Conservation (phyloP, 2,888 invertebrate genomes). For the Isoperla grammatica region DNA sequence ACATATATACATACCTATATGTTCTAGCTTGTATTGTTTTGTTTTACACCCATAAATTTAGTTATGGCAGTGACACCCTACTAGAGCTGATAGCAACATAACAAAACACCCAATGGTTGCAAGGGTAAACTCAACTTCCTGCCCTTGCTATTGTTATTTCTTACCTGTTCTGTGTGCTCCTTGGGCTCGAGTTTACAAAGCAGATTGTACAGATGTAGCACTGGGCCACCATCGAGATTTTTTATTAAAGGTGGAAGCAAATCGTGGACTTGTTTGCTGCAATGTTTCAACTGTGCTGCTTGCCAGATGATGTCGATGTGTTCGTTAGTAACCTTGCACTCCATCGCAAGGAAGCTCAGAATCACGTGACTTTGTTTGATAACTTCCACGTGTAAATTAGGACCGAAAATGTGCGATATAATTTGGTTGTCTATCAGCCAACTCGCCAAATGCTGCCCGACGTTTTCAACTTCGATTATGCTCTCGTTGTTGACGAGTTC, state of each 20-base stretch:
- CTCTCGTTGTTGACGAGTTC: constrained; percentile 62
- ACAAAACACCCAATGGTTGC: constrained; percentile 20
- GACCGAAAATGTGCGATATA: constrained; percentile 93
- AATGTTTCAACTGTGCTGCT: constrained; percentile 91
- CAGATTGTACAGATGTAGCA: constrained; percentile 79
- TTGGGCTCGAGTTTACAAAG: constrained; percentile 84
- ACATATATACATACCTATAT: too few relatives aligned
- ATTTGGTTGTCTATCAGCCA: constrained; percentile 89
- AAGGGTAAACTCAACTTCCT: too few relatives aligned
- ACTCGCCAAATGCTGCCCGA: constrained; percentile 76
- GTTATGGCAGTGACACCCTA: too few relatives aligned
- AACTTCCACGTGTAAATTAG: constrained; percentile 92
- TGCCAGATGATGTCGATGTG: constrained; percentile 93
- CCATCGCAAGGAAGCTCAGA: constrained; percentile 86
- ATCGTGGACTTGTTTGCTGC: constrained; percentile 82
- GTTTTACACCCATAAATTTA: too few relatives aligned
- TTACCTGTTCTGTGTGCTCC: constrained; percentile 85
- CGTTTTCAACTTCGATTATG: too few relatives aligned
- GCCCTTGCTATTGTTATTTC: constrained; percentile 13
- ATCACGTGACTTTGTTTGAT: constrained; percentile 94
- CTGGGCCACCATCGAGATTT: constrained; percentile 81
- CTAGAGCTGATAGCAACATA: constrained; percentile 19
- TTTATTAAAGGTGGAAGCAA: constrained; percentile 84
- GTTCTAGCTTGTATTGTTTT: too few relatives aligned
- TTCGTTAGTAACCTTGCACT: constrained; percentile 82